Percentiles rank a stretch among this genome's conserved stretches.
Evolutionary conservation across 2,113 vertebrate species (phyloP).

Genomic region (Tursiops truncatus): DNA sequence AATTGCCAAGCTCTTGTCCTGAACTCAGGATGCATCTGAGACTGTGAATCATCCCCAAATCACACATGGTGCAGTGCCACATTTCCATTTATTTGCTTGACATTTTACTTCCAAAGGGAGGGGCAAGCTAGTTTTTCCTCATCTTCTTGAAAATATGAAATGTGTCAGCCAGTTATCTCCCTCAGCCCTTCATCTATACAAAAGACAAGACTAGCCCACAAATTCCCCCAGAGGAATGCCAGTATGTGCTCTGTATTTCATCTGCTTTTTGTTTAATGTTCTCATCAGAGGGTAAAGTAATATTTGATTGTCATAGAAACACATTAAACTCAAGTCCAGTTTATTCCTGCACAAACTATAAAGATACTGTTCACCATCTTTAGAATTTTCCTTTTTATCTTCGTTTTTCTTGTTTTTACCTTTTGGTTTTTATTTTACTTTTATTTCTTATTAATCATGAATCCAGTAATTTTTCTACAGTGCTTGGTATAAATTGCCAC

Average conservation of each 20-base stretch:
- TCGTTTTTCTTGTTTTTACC: neutral
- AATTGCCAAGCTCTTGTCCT: neutral
- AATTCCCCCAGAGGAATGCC: neutral
- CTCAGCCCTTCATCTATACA: constrained; percentile 1
- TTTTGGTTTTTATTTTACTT: neutral
- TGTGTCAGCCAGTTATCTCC: constrained; percentile 15
- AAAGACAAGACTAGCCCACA: constrained; percentile 10
- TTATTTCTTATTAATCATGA: neutral
- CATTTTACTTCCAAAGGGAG: constrained; percentile 14
- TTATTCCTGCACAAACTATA: constrained; percentile 50
- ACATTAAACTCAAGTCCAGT: constrained; percentile 44
- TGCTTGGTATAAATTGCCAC: neutral
- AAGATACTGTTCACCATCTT: neutral
- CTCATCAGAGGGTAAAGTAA: constrained; percentile 53
- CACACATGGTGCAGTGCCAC: neutral
- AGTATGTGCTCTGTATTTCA: neutral
- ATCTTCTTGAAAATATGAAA: constrained; percentile 46
- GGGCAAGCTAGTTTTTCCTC: constrained; percentile 5
- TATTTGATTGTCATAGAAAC: constrained; percentile 60
- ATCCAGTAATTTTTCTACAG: neutral
- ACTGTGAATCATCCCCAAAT: neutral
- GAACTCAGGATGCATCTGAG: neutral
- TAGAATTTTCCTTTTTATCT: neutral
- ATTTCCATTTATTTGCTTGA: constrained; percentile 58
- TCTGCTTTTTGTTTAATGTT: constrained; percentile 55